Conservation (phyloP, 2,797 vertebrate genomes). For the Tympanoctomys barrerae region DNA sequence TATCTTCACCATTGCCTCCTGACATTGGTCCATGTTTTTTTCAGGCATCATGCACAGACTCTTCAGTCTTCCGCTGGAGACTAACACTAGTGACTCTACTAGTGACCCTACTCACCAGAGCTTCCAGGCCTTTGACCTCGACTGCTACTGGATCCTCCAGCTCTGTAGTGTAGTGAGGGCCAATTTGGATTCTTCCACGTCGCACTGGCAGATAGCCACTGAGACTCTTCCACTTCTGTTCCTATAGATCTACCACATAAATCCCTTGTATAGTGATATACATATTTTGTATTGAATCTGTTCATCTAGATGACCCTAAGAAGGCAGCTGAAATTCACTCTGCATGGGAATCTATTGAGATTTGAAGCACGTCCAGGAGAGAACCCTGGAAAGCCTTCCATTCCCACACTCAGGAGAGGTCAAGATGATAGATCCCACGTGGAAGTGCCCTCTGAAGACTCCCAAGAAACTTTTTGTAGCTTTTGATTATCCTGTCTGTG, state of each 20-base stretch:
- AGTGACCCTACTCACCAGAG: neutral
- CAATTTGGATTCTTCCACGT: neutral
- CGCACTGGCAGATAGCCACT: neutral
- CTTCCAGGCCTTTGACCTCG: neutral
- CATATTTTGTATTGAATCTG: neutral
- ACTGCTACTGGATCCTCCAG: neutral
- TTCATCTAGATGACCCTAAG: neutral
- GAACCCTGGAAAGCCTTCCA: neutral
- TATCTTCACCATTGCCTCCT: neutral
- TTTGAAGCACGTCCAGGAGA: neutral
- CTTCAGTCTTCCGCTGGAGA: too few relatives aligned
- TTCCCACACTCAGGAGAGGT: neutral
- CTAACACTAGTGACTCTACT: neutral
- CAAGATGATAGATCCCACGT: neutral
- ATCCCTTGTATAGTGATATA: neutral
- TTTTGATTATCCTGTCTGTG: slow-evolving; percentile 17
- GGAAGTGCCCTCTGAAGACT: neutral
- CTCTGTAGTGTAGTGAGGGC: neutral
- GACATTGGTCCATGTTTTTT: neutral
- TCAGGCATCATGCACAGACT: neutral
- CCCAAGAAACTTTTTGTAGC: slow-evolving; percentile 11
- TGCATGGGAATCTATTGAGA: neutral
- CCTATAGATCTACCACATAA: neutral
- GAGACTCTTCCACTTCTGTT: neutral
- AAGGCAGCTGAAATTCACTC: neutral